phyloP scores from a whole-genome alignment of 37 sponge, comb jelly and placozoan genomes.

The Crambe crambe region DNA sequence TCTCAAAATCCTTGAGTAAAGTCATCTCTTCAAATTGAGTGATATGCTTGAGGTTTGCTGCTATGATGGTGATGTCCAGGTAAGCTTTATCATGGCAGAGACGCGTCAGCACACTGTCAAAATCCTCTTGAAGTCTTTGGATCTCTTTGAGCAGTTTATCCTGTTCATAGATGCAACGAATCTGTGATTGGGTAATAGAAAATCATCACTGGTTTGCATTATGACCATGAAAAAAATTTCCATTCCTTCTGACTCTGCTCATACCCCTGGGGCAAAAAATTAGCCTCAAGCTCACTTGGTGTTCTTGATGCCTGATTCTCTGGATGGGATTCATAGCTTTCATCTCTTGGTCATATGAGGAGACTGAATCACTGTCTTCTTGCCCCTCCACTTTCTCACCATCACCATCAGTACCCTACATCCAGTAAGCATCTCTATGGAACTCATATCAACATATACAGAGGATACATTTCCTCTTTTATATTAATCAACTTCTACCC shows the following conservation, averaged over 20 bases:
- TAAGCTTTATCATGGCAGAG: conserved; percentile 75
- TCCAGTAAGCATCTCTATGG: no score
- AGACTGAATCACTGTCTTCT: no score
- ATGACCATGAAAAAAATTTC: background rate
- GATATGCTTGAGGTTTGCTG: conserved; percentile 81
- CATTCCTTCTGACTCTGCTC: background rate
- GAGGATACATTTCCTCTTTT: background rate
- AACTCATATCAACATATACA: background rate
- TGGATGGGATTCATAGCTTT: background rate
- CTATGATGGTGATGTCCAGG: conserved; percentile 70
- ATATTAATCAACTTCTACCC: no score
- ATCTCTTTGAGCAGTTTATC: conserved; percentile 73
- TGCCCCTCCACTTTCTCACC: background rate
- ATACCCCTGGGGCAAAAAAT: no score
- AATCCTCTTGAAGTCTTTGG: conserved; percentile 47
- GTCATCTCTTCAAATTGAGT: conserved; percentile 91
- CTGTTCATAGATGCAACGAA: conserved; percentile 41
- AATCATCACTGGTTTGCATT: no score
- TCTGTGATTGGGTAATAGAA: no score
- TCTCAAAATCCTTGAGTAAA: conserved; percentile 98
- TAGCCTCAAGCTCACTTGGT: no score
- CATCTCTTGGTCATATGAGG: background rate
- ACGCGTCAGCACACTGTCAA: conserved; percentile 71
- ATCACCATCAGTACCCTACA: background rate
- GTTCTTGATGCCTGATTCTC: conserved; percentile 1